Evolutionary conservation across 2,113 vertebrate genomes (phyloP), one percentile per base, ranked within the genome.

Genomic region (Uropsilus gracilis): DNA sequence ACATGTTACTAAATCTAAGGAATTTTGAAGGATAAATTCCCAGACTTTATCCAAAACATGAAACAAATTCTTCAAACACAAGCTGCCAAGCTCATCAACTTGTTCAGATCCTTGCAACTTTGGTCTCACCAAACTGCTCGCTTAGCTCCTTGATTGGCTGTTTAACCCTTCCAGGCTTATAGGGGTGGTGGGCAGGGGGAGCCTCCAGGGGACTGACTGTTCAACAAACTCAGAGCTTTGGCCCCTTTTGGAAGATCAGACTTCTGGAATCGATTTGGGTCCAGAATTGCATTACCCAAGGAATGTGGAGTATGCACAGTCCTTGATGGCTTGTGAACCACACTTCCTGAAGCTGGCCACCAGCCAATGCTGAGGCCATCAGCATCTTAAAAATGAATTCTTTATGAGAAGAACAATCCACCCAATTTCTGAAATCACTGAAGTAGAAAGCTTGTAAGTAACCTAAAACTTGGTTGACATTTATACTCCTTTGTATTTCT

Each of bases 211-310:
- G 69, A 48, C 77, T 32, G 69, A 48, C 77, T 32, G 72, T 72
- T 90, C 66, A 76, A 8, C 42, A 32, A 82, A 57, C 89, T 85
- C 77, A 46, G 90, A 78, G 91, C 46, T 1, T 32, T 34, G 82
- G 95, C 86, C 84, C 42, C 55, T 95, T 87, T 90, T 34, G 8
- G 94, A 95, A 98, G 97, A 98, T 97, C 98, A 97, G 97, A 97
- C 98, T 97, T 98, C 98, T 98, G 98, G 98, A 98, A 98, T 97
- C 97, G 98, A 98, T 98, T 98, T 98, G 98, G 97, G 97, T 98
- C 89, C 96, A 97, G 98, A 98, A 98, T 98, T 98, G 96, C 97
- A 97, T 98, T 98, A 98, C 97, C 98, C 92, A 92, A 98, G 86
- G 98, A 98, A 98, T 98, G 98, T 88, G 66, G 98, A 94, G 97